Evolutionary conservation across 2,113 vertebrate genomes (phyloP).

Genomic region (mouse (Mus musculus)): GRCm39 chr11:41192501-41193000

Average conservation of each 20-base stretch:
- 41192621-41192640: background rate
- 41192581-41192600: background rate
- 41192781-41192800: background rate
- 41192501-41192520: background rate
- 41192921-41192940: background rate
- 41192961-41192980: background rate
- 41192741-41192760: background rate
- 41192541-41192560: background rate
- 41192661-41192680: background rate
- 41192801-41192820: background rate
- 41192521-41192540: background rate
- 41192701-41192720: conserved; percentile 12
- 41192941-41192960: background rate
- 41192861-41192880: background rate
- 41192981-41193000: background rate
- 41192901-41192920: background rate
- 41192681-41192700: background rate
- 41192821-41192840: background rate
- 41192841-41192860: background rate
- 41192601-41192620: background rate
- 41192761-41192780: background rate
- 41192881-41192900: too few species aligned
- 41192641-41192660: conserved; percentile 4
- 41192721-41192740: background rate
- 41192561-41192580: background rate